Percentiles rank a stretch among this genome's conserved stretches.
phyloP scores from a whole-genome alignment of 1,140 invertebrate genomes.

The Leptoteleia sp. region DNA sequence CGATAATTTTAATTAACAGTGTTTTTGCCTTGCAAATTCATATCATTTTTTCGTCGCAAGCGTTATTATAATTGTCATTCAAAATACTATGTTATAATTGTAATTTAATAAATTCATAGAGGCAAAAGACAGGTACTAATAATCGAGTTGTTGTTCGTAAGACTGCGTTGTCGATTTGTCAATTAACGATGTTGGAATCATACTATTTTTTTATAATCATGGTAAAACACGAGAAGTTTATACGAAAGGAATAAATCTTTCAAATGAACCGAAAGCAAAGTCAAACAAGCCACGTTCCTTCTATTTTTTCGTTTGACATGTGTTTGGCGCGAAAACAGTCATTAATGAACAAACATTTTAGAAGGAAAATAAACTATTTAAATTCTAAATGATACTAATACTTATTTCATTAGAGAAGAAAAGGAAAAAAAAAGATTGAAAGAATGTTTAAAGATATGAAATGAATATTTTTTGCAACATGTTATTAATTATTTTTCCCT shows the following conservation, averaged over 20 bases:
- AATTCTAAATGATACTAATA: slow-evolving; percentile 23
- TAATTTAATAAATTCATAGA: background rate
- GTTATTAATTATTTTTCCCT: no score
- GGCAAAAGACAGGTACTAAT: slow-evolving; percentile 24
- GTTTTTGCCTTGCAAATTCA: slow-evolving; percentile 2
- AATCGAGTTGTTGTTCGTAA: slow-evolving; percentile 22
- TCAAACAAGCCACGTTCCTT: slow-evolving; percentile 9
- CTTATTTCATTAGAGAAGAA: no score
- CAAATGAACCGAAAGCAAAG: background rate
- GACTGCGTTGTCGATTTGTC: slow-evolving; percentile 35
- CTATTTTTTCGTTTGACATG: no score
- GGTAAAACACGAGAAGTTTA: slow-evolving; percentile 23
- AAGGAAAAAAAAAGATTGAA: background rate
- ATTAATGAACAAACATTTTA: slow-evolving; percentile 28
- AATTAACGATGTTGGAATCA: slow-evolving; percentile 39
- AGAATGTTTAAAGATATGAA: slow-evolving; percentile 2
- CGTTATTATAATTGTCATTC: slow-evolving; percentile 9
- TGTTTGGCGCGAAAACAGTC: no score
- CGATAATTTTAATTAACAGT: slow-evolving; percentile 9
- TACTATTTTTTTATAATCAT: slow-evolving; percentile 54
- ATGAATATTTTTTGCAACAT: slow-evolving; percentile 7
- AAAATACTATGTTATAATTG: background rate
- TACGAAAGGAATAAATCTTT: slow-evolving; percentile 9
- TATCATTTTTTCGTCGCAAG: slow-evolving; percentile 1
- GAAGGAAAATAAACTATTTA: slow-evolving; percentile 34